Percentiles rank a stretch among this genome's conserved stretches.
Evolutionary conservation across 2,888 invertebrate species (phyloP).

Genomic region (Agriotes lineatus): DNA sequence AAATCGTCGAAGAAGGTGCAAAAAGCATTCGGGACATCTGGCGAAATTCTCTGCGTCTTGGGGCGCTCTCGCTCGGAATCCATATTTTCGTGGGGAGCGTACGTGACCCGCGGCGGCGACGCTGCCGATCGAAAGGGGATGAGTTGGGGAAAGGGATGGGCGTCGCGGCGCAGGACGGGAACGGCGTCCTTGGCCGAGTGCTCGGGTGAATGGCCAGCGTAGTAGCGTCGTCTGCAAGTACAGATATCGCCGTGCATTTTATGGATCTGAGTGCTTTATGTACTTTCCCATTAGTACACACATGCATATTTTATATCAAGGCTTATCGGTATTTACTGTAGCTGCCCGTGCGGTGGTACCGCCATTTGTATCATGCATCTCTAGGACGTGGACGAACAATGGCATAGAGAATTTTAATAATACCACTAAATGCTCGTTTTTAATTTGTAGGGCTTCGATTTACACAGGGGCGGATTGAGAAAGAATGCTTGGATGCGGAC

Average conservation of each 20-base stretch:
- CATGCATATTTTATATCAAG: neutral
- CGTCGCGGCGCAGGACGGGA: conserved; percentile 51
- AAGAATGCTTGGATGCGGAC: too few relatives aligned
- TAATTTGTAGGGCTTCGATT: too few relatives aligned
- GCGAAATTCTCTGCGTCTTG: too few relatives aligned
- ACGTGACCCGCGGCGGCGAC: conserved; percentile 31
- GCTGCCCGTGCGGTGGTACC: too few relatives aligned
- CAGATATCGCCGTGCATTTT: conserved; percentile 36
- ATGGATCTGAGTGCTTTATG: conserved; percentile 19
- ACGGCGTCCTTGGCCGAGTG: conserved; percentile 66
- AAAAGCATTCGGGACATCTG: too few relatives aligned
- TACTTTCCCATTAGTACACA: neutral
- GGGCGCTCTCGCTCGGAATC: neutral
- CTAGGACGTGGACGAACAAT: too few relatives aligned
- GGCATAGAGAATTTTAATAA: too few relatives aligned
- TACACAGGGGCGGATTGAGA: too few relatives aligned
- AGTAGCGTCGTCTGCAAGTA: conserved; percentile 49
- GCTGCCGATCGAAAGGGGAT: conserved; percentile 41
- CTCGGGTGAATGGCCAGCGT: conserved; percentile 65
- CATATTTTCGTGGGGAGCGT: conserved; percentile 27
- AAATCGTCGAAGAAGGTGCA: too few relatives aligned
- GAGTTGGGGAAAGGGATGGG: conserved; percentile 43
- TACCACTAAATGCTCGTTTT: too few relatives aligned
- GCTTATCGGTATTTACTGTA: too few relatives aligned
- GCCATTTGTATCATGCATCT: too few relatives aligned